Evolutionary conservation across 1,140 invertebrate genomes (phyloP).

Genomic region (Saccostrea glomerata): DNA sequence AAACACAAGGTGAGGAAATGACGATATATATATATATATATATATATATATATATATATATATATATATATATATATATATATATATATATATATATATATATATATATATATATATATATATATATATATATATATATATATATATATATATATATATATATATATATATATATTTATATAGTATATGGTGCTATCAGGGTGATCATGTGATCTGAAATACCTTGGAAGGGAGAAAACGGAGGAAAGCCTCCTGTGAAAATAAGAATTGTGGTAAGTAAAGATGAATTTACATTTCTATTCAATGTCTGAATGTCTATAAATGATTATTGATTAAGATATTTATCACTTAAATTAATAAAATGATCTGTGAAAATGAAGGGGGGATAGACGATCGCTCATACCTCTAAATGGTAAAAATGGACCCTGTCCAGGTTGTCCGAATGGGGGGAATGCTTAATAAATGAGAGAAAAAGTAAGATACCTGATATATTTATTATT

Average conservation of each 20-base stretch:
- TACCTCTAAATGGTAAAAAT: not conserved
- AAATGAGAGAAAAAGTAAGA: not conserved
- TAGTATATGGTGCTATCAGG: no score
- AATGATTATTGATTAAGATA: not conserved
- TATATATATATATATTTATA: no score
- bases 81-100: no score
- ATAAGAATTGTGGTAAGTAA: not conserved
- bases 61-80: no score
- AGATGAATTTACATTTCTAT: not conserved
- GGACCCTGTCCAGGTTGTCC: not conserved
- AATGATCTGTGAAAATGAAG: not conserved
- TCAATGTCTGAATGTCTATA: not conserved
- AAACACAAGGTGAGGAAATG: no score
- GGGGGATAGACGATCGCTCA: not conserved
- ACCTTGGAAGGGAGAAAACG: not conserved
- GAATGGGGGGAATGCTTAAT: not conserved
- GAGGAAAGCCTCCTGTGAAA: slow-evolving; percentile 7
- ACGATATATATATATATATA: no score
- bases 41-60: no score
- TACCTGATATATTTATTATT: not conserved
- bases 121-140: no score
- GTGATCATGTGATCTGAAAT: not conserved
- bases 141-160: no score
- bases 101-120: no score
- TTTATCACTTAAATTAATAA: not conserved